phyloP scores from a whole-genome alignment of 1,140 invertebrate species.

The Drosophila mauritiana region DNA sequence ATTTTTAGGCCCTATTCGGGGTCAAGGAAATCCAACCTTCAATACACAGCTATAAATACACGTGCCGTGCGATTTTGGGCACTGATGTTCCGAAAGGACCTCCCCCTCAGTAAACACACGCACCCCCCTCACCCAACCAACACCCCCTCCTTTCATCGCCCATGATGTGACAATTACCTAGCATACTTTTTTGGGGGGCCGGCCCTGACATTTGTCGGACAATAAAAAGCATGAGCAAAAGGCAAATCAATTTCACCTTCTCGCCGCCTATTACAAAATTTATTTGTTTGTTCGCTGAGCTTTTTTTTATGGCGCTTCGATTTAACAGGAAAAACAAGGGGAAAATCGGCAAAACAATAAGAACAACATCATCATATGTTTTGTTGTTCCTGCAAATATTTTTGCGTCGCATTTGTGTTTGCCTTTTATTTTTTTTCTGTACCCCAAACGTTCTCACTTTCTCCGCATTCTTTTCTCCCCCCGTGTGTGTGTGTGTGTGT shows the following conservation, averaged over 20 bases:
- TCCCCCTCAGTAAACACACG: background rate
- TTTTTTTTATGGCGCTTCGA: slow-evolving; percentile 54
- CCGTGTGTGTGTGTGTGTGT: background rate
- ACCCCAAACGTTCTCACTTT: slow-evolving; percentile 37
- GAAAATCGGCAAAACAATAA: slow-evolving; percentile 21
- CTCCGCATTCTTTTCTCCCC: slow-evolving; percentile 2
- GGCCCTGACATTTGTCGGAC: slow-evolving; percentile 47
- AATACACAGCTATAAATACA: slow-evolving; percentile 55
- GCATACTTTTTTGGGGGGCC: slow-evolving; percentile 45
- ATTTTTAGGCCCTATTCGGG: slow-evolving; percentile 49
- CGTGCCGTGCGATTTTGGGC: slow-evolving; percentile 20
- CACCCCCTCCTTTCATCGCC: background rate
- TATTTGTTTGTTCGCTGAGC: slow-evolving; percentile 61
- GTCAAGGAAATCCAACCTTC: slow-evolving; percentile 1
- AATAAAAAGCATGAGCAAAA: slow-evolving; percentile 57
- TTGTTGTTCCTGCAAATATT: slow-evolving; percentile 58
- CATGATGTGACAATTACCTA: slow-evolving; percentile 51
- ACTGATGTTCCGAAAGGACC: background rate
- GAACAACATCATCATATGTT: slow-evolving; percentile 58
- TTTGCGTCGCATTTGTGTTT: slow-evolving; percentile 49
- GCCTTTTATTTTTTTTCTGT: slow-evolving; percentile 54
- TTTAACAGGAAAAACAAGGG: slow-evolving; percentile 29
- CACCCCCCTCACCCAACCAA: background rate
- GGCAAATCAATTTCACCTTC: slow-evolving; percentile 63
- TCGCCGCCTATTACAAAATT: slow-evolving; percentile 49